phyloP scores from a whole-genome alignment of 2,113 vertebrate genomes.

The Festucalex cinctus region DNA sequence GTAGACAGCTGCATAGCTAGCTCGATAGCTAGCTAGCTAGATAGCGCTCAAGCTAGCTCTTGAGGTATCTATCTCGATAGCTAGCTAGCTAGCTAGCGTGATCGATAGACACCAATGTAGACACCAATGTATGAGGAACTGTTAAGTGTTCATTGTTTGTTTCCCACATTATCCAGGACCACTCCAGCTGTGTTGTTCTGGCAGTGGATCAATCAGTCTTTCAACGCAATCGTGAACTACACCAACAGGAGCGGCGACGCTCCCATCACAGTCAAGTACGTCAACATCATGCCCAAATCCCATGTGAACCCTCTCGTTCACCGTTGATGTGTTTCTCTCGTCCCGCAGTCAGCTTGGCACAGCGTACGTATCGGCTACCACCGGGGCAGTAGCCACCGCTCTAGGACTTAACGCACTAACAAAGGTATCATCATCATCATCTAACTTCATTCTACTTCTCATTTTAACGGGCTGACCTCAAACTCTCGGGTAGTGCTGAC shows the following conservation, averaged over 20 bases:
- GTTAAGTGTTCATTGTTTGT: background rate
- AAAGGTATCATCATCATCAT: constrained; percentile 81
- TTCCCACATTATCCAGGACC: constrained; percentile 69
- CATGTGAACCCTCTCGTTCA: constrained; percentile 18
- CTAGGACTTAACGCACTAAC: constrained; percentile 93
- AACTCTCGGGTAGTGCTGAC: constrained; percentile 16
- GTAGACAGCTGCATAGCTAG: too few relatives aligned
- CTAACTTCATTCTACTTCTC: constrained; percentile 42
- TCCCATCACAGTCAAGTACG: constrained; percentile 86
- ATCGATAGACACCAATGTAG: too few relatives aligned
- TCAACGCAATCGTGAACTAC: constrained; percentile 96
- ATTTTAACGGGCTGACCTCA: constrained; percentile 37
- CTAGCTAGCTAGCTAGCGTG: too few relatives aligned
- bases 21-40: too few relatives aligned
- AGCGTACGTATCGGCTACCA: constrained; percentile 95
- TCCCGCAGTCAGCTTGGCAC: constrained; percentile 90
- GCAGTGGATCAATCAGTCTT: constrained; percentile 99
- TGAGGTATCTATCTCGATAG: too few relatives aligned
- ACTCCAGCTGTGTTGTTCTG: constrained; percentile 94
- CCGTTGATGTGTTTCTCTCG: constrained; percentile 47
- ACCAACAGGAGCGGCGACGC: constrained; percentile 96
- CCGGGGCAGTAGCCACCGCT: constrained; percentile 91
- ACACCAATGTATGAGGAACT: background rate
- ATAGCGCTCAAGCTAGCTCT: too few relatives aligned
- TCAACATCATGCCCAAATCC: constrained; percentile 3